phyloP scores from a whole-genome alignment of 2,888 invertebrate genomes.

The Maniola hyperantus region DNA sequence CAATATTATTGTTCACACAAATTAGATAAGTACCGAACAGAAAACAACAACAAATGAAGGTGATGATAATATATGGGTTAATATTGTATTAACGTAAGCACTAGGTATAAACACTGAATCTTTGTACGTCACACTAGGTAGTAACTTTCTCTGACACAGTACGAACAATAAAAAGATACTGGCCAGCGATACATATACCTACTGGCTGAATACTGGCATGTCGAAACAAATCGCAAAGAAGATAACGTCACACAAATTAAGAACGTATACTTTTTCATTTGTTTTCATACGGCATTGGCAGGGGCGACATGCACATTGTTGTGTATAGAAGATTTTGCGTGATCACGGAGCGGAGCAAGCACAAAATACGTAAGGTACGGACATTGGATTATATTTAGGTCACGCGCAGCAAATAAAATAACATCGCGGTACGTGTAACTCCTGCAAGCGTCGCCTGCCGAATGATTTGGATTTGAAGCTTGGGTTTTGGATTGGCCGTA shows the following conservation, averaged over 20 bases:
- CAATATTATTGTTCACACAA: background rate
- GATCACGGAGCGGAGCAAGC: no score
- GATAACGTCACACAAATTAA: slow-evolving; percentile 3
- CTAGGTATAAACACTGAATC: no score
- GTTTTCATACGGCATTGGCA: background rate
- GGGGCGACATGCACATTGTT: background rate
- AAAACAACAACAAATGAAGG: background rate
- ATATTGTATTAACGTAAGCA: no score
- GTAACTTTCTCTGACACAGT: no score
- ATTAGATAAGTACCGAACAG: background rate
- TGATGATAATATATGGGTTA: no score
- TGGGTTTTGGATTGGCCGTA: slow-evolving; percentile 4
- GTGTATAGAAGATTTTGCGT: background rate
- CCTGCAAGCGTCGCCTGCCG: background rate
- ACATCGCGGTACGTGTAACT: background rate
- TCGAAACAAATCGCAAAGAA: slow-evolving; percentile 1
- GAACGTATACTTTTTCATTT: background rate
- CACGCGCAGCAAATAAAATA: background rate
- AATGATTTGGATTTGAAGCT: slow-evolving; percentile 1
- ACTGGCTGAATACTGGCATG: background rate
- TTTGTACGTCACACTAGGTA: no score
- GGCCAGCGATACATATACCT: no score
- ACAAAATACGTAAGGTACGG: background rate
- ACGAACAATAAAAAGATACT: background rate
- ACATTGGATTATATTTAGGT: background rate